Evolutionary conservation across 2,888 invertebrate species (phyloP), one percentile per base, ranked within the genome.

Genomic region (Stenoptilia bipunctidactyla): DNA sequence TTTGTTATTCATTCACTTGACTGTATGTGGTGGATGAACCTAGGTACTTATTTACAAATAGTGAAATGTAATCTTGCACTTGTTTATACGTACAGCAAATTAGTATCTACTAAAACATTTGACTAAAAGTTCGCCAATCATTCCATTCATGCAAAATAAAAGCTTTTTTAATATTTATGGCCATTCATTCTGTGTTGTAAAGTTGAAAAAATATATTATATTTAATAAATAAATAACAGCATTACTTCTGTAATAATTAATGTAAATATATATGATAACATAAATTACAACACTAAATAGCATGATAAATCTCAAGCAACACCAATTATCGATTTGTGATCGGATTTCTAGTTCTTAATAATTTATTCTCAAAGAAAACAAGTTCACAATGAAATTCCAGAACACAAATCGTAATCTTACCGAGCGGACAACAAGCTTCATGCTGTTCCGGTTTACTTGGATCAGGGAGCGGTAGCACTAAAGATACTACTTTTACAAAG

Each of bases 391-490:
- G 30, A 12, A 12, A n/a, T 12, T 30, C n/a, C 30, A 30, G 12
- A 4, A 30, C 30, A 30, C 30, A 30, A 12, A 12, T 30, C 30
- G 4, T 30, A 61, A 53, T 77, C 89, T 91, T 91, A 91, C 91
- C 90, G 84, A 92, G 88, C 75, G 92, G 92, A 86, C 93, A 93
- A 89, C 92, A 92, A 85, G 92, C 91, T 86, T 93, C 93, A 87
- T 93, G 93, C 89, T 93, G 92, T 86, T 91, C 91, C 71, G 93
- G 92, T 85, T 92, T 91, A 80, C 91, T 88, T 73, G 93, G 92
- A 85, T 93, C 90, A 80, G 92, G 92, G 84, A 92, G 87, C 76
- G 92, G 93, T 87, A 93, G 87, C 73, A 90, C 89, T 85, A 90
- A 87, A 71, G 87, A 88, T 73, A 89, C 89, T 89, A 85, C 73